Conservation (phyloP, 2,797 vertebrate genomes). For the Pseudochirops cupreus region DNA sequence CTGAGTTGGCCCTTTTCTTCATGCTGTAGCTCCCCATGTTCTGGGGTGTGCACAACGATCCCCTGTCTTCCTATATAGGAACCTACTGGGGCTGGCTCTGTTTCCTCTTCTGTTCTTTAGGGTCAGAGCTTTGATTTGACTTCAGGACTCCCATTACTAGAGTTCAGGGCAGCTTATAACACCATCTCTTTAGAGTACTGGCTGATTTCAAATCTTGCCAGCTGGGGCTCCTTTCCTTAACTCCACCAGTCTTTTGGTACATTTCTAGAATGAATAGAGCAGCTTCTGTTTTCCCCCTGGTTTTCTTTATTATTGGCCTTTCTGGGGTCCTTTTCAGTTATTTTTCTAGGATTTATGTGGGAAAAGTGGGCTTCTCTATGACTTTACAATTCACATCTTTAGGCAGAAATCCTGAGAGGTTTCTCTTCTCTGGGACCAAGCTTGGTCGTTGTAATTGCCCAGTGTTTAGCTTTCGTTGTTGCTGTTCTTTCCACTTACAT, state of each 20-base stretch:
- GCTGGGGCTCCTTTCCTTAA: not conserved
- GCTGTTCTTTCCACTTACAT: not conserved
- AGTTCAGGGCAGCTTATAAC: not conserved
- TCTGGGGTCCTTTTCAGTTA: not conserved
- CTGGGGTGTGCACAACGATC: not conserved
- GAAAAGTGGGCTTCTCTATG: not conserved
- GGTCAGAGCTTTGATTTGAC: not conserved
- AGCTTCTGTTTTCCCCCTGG: not conserved
- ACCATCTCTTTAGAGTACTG: not conserved
- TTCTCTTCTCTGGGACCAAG: not conserved
- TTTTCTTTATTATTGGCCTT: not conserved
- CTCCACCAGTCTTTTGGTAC: not conserved
- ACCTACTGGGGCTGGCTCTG: not conserved
- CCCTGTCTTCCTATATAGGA: not conserved
- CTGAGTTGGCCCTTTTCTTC: not conserved
- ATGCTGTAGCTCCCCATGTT: not conserved
- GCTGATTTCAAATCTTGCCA: not conserved
- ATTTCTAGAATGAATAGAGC: not conserved
- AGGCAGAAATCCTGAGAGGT: not conserved
- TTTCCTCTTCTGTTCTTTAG: not conserved
- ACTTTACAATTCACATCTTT: not conserved
- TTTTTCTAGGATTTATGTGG: not conserved
- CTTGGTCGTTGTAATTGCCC: not conserved
- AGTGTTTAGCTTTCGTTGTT: not conserved
- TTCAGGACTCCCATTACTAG: not conserved